A percentile compares a stretch with the other conserved stretches of the same genome.
phyloP scores from a whole-genome alignment of 2,888 invertebrate species.

The Aquatica leii region DNA sequence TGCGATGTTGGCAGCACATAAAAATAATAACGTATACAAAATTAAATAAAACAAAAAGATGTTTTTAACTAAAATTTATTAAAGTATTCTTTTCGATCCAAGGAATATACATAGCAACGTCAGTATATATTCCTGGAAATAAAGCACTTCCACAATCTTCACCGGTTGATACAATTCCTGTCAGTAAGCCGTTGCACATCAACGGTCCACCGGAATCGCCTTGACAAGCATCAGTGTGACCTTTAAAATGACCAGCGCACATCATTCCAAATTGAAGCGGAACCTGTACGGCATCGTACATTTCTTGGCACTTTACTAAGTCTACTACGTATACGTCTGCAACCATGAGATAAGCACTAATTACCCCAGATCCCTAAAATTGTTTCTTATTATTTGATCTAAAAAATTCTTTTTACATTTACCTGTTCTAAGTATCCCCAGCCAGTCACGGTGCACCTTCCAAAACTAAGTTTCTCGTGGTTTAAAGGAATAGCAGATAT shows the following conservation, averaged over 20 bases:
- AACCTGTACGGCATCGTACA: background rate
- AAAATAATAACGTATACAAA: too few relatives aligned
- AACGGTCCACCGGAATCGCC: conserved; percentile 52
- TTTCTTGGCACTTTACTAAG: conserved; percentile 34
- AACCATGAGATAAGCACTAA: conserved; percentile 43
- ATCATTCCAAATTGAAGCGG: conserved; percentile 30
- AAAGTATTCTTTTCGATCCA: conserved; percentile 40
- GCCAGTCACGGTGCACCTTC: conserved; percentile 43
- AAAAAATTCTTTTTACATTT: background rate
- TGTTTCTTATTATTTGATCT: too few relatives aligned
- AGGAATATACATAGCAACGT: conserved; percentile 40
- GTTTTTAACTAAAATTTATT: too few relatives aligned
- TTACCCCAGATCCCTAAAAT: conserved; percentile 35
- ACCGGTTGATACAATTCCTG: conserved; percentile 49
- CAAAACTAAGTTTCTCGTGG: conserved; percentile 21
- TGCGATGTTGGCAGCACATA: too few relatives aligned
- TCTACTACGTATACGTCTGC: conserved; percentile 42
- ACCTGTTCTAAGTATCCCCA: conserved; percentile 42
- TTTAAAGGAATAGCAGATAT: conserved; percentile 35
- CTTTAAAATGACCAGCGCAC: conserved; percentile 39
- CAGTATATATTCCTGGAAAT: conserved; percentile 49
- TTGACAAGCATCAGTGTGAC: conserved; percentile 43
- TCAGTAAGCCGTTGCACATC: conserved; percentile 42
- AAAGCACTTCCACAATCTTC: conserved; percentile 43
- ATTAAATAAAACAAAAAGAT: too few relatives aligned